These are phyloP conservation scores for Ditylenchus weischeri DNA, from an alignment of 2,888 invertebrate species.

Conservation along the genomic window DNA sequence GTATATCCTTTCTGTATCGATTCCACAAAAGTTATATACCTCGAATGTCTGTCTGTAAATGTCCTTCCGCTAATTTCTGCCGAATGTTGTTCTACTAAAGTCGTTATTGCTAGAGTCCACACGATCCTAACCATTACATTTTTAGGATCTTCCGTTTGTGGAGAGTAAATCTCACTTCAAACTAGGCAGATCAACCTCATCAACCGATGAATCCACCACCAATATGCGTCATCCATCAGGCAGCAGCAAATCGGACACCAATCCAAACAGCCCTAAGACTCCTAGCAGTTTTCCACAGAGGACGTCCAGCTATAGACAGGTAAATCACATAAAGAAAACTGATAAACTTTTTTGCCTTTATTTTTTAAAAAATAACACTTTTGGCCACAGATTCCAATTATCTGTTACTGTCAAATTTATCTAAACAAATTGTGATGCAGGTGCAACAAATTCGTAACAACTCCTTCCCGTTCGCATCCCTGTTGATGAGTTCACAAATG, in stretches of 20 bases:
- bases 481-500: constrained; percentile 32
- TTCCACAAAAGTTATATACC: too few species aligned
- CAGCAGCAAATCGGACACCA: not conserved
- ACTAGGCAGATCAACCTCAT: constrained; percentile 27
- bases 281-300: constrained; percentile 35
- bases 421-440: constrained; percentile 5
- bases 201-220: constrained; percentile 10
- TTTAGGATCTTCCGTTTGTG: constrained; percentile 32
- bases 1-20: too few species aligned
- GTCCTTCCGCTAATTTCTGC: too few species aligned
- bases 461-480: constrained; percentile 35
- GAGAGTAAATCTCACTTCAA: constrained; percentile 19
- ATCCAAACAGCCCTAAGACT: constrained; percentile 25
- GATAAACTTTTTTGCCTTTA: too few species aligned
- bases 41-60: too few species aligned
- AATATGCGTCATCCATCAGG: constrained; percentile 11
- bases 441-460: constrained; percentile 32
- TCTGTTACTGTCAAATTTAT: too few species aligned
- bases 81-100: too few species aligned
- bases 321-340: not conserved
- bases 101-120: too few species aligned
- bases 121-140: too few species aligned
- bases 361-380: too few species aligned
- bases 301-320: constrained; percentile 21
- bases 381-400: too few species aligned